phyloP scores from a whole-genome alignment of 2,797 vertebrate genomes.

The Toxotes lorentzi region DNA sequence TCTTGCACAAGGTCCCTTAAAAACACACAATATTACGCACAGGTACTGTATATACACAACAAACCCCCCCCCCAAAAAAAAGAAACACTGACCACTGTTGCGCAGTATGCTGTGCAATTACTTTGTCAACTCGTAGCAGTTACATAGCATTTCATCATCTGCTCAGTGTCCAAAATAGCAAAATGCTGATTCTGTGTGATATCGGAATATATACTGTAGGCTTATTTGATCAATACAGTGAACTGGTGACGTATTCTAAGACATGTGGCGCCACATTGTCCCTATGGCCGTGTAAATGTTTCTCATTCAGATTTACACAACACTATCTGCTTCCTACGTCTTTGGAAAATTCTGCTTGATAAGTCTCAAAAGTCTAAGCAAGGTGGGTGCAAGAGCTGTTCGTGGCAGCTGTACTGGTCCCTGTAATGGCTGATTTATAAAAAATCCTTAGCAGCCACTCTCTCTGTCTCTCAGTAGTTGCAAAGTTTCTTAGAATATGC shows the following conservation, averaged over 20 bases:
- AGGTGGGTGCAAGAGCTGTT: conserved; percentile 59
- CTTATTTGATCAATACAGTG: conserved; percentile 64
- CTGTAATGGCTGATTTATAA: conserved; percentile 53
- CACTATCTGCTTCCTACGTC: conserved; percentile 64
- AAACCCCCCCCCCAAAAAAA: no score
- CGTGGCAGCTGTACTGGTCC: conserved; percentile 73
- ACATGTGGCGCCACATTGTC: conserved; percentile 62
- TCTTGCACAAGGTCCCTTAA: conserved; percentile 84
- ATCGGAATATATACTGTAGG: conserved; percentile 70
- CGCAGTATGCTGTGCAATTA: conserved; percentile 78
- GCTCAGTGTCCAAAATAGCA: conserved; percentile 65
- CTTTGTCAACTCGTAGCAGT: conserved; percentile 74
- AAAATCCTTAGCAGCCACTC: conserved; percentile 62
- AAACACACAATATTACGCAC: conserved; percentile 82
- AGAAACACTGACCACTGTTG: conserved; percentile 73
- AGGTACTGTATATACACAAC: conserved; percentile 79
- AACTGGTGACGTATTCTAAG: conserved; percentile 67
- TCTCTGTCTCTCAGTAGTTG: conserved; percentile 74
- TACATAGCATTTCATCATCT: conserved; percentile 62
- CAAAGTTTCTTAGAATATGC: conserved; percentile 43
- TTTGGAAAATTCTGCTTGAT: conserved; percentile 77
- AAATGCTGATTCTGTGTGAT: conserved; percentile 58
- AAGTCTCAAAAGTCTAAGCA: conserved; percentile 69
- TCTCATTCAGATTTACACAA: conserved; percentile 54
- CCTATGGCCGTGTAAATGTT: conserved; percentile 53